Evolutionary conservation across 2,888 invertebrate species (phyloP).

Genomic region (Eilema caniola): DNA sequence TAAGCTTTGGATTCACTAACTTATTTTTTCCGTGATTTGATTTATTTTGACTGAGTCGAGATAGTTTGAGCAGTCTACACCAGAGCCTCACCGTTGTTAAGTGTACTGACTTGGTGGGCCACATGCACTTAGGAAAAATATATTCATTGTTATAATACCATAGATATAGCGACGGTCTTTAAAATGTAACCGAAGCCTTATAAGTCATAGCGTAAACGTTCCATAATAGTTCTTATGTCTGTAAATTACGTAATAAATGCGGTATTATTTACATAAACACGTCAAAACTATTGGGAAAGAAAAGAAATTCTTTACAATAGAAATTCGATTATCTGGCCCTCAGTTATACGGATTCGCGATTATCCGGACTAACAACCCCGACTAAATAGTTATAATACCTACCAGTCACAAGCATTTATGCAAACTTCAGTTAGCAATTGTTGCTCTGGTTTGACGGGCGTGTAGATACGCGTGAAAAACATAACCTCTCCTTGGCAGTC

Average conservation of each 20-base stretch:
- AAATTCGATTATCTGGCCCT: not conserved
- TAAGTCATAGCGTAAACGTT: constrained; percentile 8
- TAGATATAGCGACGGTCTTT: not conserved
- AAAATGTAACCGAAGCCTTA: constrained; percentile 11
- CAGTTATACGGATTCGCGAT: not conserved
- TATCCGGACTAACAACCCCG: not conserved
- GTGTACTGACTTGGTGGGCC: too few species aligned
- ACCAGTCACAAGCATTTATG: not conserved
- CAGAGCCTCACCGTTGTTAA: too few species aligned
- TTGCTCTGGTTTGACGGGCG: not conserved
- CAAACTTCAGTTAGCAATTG: not conserved
- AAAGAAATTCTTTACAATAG: not conserved
- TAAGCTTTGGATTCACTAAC: too few species aligned
- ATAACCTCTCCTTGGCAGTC: too few species aligned
- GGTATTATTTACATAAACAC: not conserved
- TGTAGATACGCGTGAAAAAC: too few species aligned
- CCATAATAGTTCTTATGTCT: constrained; percentile 8
- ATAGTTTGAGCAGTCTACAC: too few species aligned
- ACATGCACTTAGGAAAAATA: too few species aligned
- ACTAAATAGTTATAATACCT: not conserved
- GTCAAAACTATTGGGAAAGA: too few species aligned
- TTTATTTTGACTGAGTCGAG: too few species aligned
- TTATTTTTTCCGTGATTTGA: not conserved
- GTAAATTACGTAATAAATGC: not conserved
- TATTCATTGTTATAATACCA: too few species aligned